These are phyloP conservation scores for Hipposideros armiger DNA, from an alignment of 2,113 vertebrate genomes.

Conservation along the genomic window DNA sequence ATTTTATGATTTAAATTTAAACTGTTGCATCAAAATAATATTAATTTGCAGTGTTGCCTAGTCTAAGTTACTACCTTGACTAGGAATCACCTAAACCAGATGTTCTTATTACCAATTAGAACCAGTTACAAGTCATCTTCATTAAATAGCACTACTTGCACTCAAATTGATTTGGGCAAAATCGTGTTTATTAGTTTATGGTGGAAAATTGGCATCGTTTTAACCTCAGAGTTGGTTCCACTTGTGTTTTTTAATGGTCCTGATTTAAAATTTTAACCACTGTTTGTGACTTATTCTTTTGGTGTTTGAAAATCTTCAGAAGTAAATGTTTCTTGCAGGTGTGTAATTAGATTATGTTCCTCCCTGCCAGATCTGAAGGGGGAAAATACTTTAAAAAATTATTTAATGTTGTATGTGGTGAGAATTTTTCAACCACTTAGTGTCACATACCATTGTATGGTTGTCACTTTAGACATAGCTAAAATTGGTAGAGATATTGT, in stretches of 20 bases:
- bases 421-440: conserved; percentile 21
- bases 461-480: neutral
- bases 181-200: neutral
- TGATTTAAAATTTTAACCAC: neutral
- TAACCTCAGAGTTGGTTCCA: neutral
- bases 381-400: neutral
- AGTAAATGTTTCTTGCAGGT: conserved; percentile 30
- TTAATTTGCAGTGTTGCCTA: neutral
- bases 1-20: conserved; percentile 25
- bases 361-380: neutral
- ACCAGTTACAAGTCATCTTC: neutral
- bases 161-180: neutral
- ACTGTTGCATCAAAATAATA: neutral
- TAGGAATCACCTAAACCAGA: neutral
- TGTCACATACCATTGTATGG: neutral
- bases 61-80: neutral
- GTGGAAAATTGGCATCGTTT: neutral
- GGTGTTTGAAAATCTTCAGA: conserved; percentile 27
- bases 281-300: neutral
- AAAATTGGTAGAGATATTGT: neutral
- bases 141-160: conserved; percentile 5
- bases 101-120: neutral
- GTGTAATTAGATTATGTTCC: neutral
- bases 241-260: conserved; percentile 14
- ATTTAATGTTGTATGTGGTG: neutral